A percentile compares a stretch with the other conserved stretches of the same genome.
phyloP scores from a whole-genome alignment of 2,113 vertebrate genomes.

The Chaenocephalus aceratus region DNA sequence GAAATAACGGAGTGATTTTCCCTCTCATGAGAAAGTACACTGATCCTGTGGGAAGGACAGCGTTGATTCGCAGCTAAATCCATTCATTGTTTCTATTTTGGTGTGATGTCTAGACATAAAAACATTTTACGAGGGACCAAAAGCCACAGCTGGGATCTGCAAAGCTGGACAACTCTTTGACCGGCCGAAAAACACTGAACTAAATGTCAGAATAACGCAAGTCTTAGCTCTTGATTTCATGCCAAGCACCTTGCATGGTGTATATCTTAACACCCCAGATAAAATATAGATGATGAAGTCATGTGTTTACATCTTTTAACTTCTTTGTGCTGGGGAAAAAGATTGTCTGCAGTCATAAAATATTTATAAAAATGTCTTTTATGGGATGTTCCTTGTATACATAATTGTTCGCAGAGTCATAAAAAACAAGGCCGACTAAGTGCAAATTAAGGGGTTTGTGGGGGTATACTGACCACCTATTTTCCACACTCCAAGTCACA shows the following conservation, averaged over 20 bases:
- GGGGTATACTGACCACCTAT: slow-evolving; percentile 69
- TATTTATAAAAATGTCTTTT: slow-evolving; percentile 81
- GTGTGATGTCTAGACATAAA: slow-evolving; percentile 78
- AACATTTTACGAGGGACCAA: slow-evolving; percentile 69
- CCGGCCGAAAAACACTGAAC: slow-evolving; percentile 12
- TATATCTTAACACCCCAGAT: slow-evolving; percentile 43
- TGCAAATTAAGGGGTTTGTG: slow-evolving; percentile 76
- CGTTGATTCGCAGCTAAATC: slow-evolving; percentile 62
- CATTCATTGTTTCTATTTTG: slow-evolving; percentile 72
- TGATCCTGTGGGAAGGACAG: slow-evolving; percentile 40
- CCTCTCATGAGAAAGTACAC: slow-evolving; percentile 69
- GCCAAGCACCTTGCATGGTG: slow-evolving; percentile 68
- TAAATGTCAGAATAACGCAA: slow-evolving; percentile 32
- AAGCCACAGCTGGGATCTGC: slow-evolving; percentile 61
- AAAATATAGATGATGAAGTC: slow-evolving; percentile 65
- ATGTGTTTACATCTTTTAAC: slow-evolving; percentile 63
- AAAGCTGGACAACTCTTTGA: slow-evolving; percentile 47
- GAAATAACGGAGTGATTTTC: slow-evolving; percentile 21
- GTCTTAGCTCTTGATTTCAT: slow-evolving; percentile 45
- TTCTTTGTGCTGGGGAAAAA: slow-evolving; percentile 65
- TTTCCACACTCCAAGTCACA: slow-evolving; percentile 72
- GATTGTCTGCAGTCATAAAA: slow-evolving; percentile 76
- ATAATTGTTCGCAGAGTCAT: slow-evolving; percentile 78
- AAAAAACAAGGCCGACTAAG: slow-evolving; percentile 76
- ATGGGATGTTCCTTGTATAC: slow-evolving; percentile 77